Base-by-base conservation (phyloP, 2,888 invertebrate species). In the Pheosia tremula region DNA sequence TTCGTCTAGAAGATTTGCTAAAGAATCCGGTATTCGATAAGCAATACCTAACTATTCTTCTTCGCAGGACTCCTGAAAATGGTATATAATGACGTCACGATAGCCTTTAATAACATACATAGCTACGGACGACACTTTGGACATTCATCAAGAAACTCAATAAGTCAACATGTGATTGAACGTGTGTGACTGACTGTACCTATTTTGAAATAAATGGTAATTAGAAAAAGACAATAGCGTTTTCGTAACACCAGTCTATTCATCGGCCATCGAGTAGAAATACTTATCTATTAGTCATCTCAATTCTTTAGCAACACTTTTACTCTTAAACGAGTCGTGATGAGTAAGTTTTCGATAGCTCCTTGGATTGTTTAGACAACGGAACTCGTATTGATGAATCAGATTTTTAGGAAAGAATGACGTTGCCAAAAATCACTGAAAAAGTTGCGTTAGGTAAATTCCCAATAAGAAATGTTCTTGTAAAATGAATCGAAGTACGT, bases 271-370 rank as follows among this genome's bases (percentile, higher is more conserved):
- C 4, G 52, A 54, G 11, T 38, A 37, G 11, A 7, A 2, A 11
- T 24, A 11, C 37, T 54, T 38, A 11, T 11, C 8, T 38, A 41
- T 68, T 69, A 70, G 72, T 69, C 70, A 72, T 69, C 65, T 69
- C 61, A 62, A 63, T 62, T 49, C 60, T 74, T 68, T 74, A 52
- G 67, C 65, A 74, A 74, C 59, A 52, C 66, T 65, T 49, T 56
- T 45, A 56, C 56, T 56, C 36, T 43, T 36, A 13, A 56, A 11
- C 5, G 56, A 8, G 36, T 5, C 6, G 10, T 56, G n/a, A 49
- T 55, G 49, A 60, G 39, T 56, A 60, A 60, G 36, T 39, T 50
- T 41, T 43, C 54, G 56, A 55, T 54, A 38, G 11, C 54, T 38
- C 62, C 63, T 57, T 52, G 62, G 58, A 68, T 70, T 68, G 56